Base-by-base conservation (phyloP, 2,113 vertebrate species). In the Callipepla californica region DNA sequence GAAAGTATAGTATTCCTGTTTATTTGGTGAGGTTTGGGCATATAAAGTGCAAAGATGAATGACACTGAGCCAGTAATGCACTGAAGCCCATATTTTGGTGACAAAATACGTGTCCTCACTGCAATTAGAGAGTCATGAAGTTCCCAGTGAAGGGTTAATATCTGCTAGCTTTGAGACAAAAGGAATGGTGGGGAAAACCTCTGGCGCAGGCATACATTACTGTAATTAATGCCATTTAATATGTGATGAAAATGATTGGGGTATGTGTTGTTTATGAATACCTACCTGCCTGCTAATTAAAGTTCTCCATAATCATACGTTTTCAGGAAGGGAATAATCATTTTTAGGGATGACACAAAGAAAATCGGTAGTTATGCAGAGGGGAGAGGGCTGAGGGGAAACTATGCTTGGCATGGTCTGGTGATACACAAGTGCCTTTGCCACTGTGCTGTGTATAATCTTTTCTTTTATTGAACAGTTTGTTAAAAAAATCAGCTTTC, bases 21-120 rank as follows among this genome's bases (percentile, higher is more conserved):
- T 74, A 32, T 81, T 62, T 58, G 76, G 34, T 5, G 9, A 8
- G 5, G 10, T 47, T 89, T 32, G 44, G 36, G 7, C 7, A 16
- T 0, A 0, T 6, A 21, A 1, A 1, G 30, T 47, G 19, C 25
- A 26, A 69, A 40, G 26, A 34, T 81, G 28, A 74, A 57, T 30
- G n/a, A 38, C 66, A 26, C 0, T 9, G 0, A 81, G 18, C 11
- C 42, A 75, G 8, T 62, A 72, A 80, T 84, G 8, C 50, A 70
- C 45, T 69, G 13, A 79, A 80, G 5, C 19, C 11, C 17, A 22
- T 76, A 57, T 88, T 48, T 32, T 58, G 22, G 22, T 79, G 40
- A 80, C 38, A 47, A 10, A 40, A 40, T 40, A 40, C 3, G 7
- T 15, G 25, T 23, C 0, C 57, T 42, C 36, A 11, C 4, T 14